Percentiles rank a stretch among this genome's conserved stretches.
These are phyloP conservation scores for Hypena proboscidalis DNA, from an alignment of 2,888 invertebrate species.

Conservation along the genomic window DNA sequence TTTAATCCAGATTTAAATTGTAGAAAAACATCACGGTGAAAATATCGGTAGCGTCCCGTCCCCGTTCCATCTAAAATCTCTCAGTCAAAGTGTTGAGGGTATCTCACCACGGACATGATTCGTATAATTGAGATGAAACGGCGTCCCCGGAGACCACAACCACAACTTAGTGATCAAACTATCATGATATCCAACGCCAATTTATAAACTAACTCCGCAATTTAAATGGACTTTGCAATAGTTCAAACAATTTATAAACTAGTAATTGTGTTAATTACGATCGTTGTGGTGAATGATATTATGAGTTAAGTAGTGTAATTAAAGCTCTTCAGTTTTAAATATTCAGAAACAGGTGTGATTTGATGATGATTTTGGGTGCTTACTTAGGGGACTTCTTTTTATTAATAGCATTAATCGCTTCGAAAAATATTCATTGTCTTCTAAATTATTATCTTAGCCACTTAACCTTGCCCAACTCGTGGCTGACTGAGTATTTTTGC, in stretches of 20 bases:
- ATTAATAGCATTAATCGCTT: too few species aligned
- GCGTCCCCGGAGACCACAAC: slow-evolving; percentile 50
- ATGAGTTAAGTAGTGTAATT: too few species aligned
- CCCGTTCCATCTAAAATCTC: slow-evolving; percentile 6
- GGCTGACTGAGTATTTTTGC: too few species aligned
- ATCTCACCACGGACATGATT: slow-evolving; percentile 46
- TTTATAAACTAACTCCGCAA: slow-evolving; percentile 39
- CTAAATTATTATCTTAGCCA: too few species aligned
- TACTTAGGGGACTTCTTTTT: too few species aligned
- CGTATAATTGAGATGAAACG: slow-evolving; percentile 69
- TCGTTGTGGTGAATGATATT: neutral
- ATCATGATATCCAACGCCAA: slow-evolving; percentile 46
- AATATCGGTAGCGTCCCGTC: neutral
- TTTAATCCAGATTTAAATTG: too few species aligned
- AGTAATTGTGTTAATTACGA: slow-evolving; percentile 33
- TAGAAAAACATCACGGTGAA: too few species aligned
- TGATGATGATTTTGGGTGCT: too few species aligned
- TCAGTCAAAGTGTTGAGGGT: slow-evolving; percentile 19
- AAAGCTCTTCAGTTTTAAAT: too few species aligned
- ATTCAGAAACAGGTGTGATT: too few species aligned
- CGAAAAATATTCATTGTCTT: too few species aligned
- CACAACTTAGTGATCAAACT: slow-evolving; percentile 58
- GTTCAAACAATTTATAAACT: slow-evolving; percentile 28
- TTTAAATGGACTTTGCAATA: slow-evolving; percentile 50
- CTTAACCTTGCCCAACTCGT: too few species aligned